Conservation (phyloP, 92 coral and sea anemone genomes). For the Epizoanthus scotinus region DNA sequence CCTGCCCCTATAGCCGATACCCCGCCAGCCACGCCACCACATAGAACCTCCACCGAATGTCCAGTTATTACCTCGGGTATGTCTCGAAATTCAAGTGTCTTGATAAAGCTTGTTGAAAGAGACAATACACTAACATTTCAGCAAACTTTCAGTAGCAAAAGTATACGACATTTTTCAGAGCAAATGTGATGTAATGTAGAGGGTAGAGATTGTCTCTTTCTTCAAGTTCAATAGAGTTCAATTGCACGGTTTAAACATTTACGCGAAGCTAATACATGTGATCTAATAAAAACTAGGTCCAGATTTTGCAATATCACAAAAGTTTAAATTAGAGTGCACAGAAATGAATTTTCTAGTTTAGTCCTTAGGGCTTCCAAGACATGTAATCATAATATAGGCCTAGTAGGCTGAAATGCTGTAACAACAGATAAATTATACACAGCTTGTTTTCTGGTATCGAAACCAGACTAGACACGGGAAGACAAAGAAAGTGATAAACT, state of each 20-base stretch:
- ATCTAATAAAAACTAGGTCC: too few relatives aligned
- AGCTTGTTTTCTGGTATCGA: not conserved
- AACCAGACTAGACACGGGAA: not conserved
- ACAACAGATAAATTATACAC: not conserved
- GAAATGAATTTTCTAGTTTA: conserved; percentile 14
- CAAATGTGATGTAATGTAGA: too few relatives aligned
- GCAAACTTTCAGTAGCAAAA: conserved; percentile 22
- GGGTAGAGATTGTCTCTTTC: too few relatives aligned
- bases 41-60: conserved; percentile 72
- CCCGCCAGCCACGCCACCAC: conserved; percentile 90
- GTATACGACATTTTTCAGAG: too few relatives aligned
- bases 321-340: not conserved
- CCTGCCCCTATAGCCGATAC: conserved; percentile 58
- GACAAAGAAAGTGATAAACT: not conserved
- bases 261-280: too few relatives aligned
- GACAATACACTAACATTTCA: conserved; percentile 30
- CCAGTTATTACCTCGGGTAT: conserved; percentile 84
- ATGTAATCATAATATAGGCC: conserved; percentile 2
- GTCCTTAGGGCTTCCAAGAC: not conserved
- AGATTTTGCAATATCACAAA: not conserved
- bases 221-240: too few relatives aligned
- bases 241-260: too few relatives aligned
- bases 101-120: conserved; percentile 7
- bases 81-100: not conserved
- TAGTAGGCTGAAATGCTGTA: not conserved